Conservation (phyloP, 2,113 vertebrate genomes). For the Rana temporaria region DNA sequence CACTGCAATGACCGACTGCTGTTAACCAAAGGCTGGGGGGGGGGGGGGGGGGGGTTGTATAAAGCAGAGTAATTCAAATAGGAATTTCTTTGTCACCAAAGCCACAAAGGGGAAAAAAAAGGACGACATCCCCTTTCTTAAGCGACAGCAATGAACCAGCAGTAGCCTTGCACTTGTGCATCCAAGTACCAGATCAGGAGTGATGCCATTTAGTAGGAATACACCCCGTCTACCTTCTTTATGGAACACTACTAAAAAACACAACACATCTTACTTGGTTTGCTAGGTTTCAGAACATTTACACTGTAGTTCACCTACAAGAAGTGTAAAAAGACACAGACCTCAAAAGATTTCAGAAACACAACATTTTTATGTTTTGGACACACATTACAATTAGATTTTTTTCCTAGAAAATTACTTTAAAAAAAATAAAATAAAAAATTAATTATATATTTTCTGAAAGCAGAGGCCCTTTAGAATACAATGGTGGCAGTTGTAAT, state of each 20-base stretch:
- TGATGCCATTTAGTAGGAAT: not conserved
- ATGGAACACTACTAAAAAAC: not conserved
- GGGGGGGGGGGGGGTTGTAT: conserved; percentile 68
- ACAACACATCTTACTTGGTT: no score
- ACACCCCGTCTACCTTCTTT: not conserved
- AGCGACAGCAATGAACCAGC: conserved; percentile 3
- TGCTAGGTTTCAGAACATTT: no score
- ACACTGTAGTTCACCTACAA: no score
- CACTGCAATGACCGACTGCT: conserved; percentile 77
- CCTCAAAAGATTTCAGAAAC: no score
- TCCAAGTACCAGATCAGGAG: not conserved
- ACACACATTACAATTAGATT: no score
- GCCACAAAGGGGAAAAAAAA: conserved; percentile 62
- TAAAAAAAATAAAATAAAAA: no score
- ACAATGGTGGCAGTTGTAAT: no score
- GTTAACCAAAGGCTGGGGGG: conserved; percentile 72
- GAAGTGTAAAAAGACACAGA: no score
- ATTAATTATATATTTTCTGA: no score
- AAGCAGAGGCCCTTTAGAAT: no score
- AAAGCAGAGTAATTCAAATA: conserved; percentile 65
- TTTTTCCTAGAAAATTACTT: no score
- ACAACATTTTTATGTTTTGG: no score
- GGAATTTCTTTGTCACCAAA: conserved; percentile 78
- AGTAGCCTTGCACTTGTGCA: conserved; percentile 40
- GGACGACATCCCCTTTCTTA: conserved; percentile 62